Conservation (phyloP, 2,888 invertebrate genomes). For the Acholoe squamosa region DNA sequence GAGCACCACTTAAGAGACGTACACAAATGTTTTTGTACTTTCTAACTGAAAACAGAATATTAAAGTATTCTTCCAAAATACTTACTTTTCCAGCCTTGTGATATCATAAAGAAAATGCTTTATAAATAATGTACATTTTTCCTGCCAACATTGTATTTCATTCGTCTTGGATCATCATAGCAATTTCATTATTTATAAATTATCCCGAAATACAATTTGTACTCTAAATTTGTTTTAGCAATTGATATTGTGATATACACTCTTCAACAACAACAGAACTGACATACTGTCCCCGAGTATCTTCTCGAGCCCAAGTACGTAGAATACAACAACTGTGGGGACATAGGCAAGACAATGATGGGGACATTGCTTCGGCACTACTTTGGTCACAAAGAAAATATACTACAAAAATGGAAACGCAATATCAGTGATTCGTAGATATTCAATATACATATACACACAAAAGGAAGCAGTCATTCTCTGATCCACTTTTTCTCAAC, state of each 20-base stretch:
- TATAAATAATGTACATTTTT: background rate
- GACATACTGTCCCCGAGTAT: background rate
- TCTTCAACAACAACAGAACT: background rate
- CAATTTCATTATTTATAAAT: constrained; percentile 22
- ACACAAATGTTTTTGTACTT: background rate
- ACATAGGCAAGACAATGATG: constrained; percentile 9
- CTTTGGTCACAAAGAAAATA: background rate
- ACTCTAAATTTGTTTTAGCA: background rate
- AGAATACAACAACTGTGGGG: background rate
- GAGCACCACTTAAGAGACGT: constrained; percentile 34
- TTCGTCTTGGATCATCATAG: background rate
- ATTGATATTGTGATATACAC: background rate
- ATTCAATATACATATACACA: no score
- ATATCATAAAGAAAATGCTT: background rate
- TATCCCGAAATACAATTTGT: background rate
- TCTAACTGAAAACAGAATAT: background rate
- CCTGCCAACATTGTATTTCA: background rate
- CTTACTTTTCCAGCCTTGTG: background rate
- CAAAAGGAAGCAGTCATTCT: no score
- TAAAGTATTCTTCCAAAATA: background rate
- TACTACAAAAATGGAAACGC: constrained; percentile 13
- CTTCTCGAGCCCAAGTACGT: background rate
- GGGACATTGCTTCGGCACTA: constrained; percentile 1
- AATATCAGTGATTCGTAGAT: background rate
- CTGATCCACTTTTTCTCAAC: no score